phyloP scores from a whole-genome alignment of 2,888 invertebrate genomes.

The Erynnis tages region DNA sequence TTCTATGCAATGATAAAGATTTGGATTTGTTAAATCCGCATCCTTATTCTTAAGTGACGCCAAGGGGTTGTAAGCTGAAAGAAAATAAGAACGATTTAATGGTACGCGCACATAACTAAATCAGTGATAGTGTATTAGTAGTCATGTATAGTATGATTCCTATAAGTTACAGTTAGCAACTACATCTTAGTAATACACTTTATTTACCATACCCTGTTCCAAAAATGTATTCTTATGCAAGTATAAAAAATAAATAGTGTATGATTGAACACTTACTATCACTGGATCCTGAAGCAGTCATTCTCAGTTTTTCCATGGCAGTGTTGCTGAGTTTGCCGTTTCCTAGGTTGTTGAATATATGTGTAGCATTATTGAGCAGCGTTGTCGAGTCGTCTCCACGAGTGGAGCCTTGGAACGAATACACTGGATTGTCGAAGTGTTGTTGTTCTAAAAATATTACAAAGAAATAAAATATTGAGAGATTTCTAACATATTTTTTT shows the following conservation, averaged over 20 bases:
- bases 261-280: conserved; percentile 62
- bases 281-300: conserved; percentile 73
- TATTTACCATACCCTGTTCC: too few relatives aligned
- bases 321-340: conserved; percentile 78
- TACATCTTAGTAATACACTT: too few relatives aligned
- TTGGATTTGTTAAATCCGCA: conserved; percentile 93
- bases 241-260: too few relatives aligned
- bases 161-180: too few relatives aligned
- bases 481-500: too few relatives aligned
- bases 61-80: conserved; percentile 83
- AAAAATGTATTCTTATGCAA: too few relatives aligned
- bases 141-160: too few relatives aligned
- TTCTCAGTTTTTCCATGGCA: conserved; percentile 81
- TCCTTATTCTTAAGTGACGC: conserved; percentile 89
- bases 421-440: conserved; percentile 96
- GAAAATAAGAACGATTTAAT: too few relatives aligned
- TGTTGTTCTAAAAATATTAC: conserved; percentile 85
- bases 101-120: too few relatives aligned
- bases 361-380: conserved; percentile 79
- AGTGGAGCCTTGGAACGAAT: conserved; percentile 85
- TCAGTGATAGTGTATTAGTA: too few relatives aligned
- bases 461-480: too few relatives aligned
- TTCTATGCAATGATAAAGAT: conserved; percentile 90
- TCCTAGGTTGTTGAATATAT: conserved; percentile 82
- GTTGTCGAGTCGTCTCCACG: conserved; percentile 80